Conservation (phyloP, 23 tunicate species). For the Botrylloides violaceus region DNA sequence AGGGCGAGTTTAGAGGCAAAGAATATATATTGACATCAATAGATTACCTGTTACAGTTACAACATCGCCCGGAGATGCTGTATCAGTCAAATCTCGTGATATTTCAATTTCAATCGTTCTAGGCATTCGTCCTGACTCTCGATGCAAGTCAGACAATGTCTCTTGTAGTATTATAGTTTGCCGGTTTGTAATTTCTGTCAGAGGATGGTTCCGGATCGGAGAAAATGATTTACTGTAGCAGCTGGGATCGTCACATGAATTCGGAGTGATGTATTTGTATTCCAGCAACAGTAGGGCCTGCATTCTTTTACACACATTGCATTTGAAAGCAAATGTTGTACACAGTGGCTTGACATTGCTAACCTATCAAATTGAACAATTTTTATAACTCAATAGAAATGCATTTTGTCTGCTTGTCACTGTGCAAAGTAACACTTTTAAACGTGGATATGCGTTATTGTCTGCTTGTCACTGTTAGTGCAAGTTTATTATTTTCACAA, state of each 20-base stretch:
- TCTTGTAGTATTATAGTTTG: slow-evolving; percentile 86
- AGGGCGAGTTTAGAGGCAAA: too few relatives aligned
- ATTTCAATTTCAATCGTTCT: slow-evolving; percentile 79
- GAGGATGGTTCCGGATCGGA: slow-evolving; percentile 58
- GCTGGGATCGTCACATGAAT: slow-evolving; percentile 31
- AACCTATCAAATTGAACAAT: too few relatives aligned
- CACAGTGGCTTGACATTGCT: slow-evolving; percentile 87
- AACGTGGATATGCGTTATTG: too few relatives aligned
- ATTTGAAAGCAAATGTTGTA: slow-evolving; percentile 86
- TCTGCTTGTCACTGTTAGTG: too few relatives aligned
- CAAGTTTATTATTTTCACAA: too few relatives aligned
- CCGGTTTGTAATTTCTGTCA: slow-evolving; percentile 84
- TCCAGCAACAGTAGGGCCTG: slow-evolving; percentile 74
- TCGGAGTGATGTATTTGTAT: slow-evolving; percentile 62
- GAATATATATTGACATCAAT: too few relatives aligned
- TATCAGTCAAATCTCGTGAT: slow-evolving; percentile 64
- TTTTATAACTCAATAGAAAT: too few relatives aligned
- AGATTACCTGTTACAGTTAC: slow-evolving; percentile 86
- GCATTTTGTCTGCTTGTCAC: too few relatives aligned
- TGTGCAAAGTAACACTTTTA: too few relatives aligned
- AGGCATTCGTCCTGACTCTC: slow-evolving; percentile 95
- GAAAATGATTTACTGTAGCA: slow-evolving; percentile 56
- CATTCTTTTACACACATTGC: slow-evolving; percentile 42
- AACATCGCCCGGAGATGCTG: slow-evolving; percentile 92
- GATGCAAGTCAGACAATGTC: slow-evolving; percentile 59